phyloP scores from a whole-genome alignment of 2,888 invertebrate species.

The Erebia aethiops region DNA sequence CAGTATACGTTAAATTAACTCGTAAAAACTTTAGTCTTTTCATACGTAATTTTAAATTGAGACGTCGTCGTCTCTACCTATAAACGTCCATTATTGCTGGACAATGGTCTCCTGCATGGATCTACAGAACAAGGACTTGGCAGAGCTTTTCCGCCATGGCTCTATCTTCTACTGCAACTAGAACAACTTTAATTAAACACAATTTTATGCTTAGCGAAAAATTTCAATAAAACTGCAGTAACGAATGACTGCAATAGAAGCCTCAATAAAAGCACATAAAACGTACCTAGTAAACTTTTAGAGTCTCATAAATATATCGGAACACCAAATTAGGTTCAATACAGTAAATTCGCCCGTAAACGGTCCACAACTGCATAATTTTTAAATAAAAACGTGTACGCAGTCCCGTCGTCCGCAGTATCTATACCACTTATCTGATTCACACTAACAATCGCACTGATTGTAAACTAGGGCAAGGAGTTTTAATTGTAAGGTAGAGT shows the following conservation, averaged over 20 bases:
- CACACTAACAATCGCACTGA: constrained; percentile 71
- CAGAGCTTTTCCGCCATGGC: too few species aligned
- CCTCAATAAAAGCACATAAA: constrained; percentile 4
- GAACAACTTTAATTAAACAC: background rate
- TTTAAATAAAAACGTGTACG: constrained; percentile 49
- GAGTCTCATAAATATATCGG: constrained; percentile 32
- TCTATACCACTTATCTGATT: constrained; percentile 71
- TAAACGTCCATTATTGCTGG: too few species aligned
- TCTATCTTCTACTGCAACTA: too few species aligned
- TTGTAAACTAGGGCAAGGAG: constrained; percentile 30
- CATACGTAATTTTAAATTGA: too few species aligned
- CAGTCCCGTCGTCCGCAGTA: constrained; percentile 55
- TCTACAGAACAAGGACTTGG: too few species aligned
- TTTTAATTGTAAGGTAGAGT: background rate
- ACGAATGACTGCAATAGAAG: constrained; percentile 5
- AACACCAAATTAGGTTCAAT: constrained; percentile 39
- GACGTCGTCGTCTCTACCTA: too few species aligned
- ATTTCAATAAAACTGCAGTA: background rate
- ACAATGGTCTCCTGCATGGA: too few species aligned
- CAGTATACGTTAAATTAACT: too few species aligned
- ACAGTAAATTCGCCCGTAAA: constrained; percentile 33
- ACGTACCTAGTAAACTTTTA: constrained; percentile 32
- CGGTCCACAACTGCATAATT: constrained; percentile 37
- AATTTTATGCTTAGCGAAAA: background rate
- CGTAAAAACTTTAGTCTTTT: too few species aligned